These are phyloP conservation scores for Pristiophorus japonicus DNA, from an alignment of 2,113 vertebrate genomes.

Conservation along the genomic window DNA sequence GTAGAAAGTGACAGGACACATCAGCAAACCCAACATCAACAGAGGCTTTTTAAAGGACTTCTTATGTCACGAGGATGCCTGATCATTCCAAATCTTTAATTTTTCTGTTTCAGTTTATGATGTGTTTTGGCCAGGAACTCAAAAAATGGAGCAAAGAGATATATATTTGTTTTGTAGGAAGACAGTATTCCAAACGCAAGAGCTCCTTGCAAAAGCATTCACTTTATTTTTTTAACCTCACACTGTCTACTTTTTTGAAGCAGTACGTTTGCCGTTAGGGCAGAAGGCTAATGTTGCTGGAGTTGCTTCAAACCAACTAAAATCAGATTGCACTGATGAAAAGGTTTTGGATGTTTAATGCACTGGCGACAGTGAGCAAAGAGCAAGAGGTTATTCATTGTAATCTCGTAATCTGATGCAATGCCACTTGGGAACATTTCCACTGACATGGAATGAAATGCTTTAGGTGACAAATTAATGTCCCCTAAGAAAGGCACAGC, in stretches of 20 bases:
- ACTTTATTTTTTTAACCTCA: background rate
- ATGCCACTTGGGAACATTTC: conserved; percentile 26
- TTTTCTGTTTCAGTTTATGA: background rate
- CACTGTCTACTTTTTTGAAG: background rate
- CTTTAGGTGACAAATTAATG: background rate
- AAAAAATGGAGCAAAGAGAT: background rate
- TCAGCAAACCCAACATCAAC: background rate
- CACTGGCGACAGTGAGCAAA: background rate
- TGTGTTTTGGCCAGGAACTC: background rate
- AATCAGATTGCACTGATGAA: background rate
- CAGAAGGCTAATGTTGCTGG: background rate
- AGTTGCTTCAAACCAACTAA: background rate
- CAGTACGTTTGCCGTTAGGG: no score
- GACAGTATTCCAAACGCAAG: background rate
- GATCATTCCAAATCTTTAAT: background rate
- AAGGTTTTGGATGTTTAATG: conserved; percentile 15
- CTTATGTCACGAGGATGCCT: background rate
- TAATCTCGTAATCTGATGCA: conserved; percentile 30
- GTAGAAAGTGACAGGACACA: background rate
- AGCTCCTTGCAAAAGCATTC: background rate
- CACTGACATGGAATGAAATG: conserved; percentile 1
- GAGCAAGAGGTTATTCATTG: conserved; percentile 1
- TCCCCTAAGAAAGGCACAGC: background rate
- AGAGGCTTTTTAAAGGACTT: background rate
- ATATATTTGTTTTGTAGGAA: background rate